These are phyloP conservation scores for Embiotoca jacksoni DNA, from an alignment of 2,113 vertebrate species.

Conservation along the genomic window DNA sequence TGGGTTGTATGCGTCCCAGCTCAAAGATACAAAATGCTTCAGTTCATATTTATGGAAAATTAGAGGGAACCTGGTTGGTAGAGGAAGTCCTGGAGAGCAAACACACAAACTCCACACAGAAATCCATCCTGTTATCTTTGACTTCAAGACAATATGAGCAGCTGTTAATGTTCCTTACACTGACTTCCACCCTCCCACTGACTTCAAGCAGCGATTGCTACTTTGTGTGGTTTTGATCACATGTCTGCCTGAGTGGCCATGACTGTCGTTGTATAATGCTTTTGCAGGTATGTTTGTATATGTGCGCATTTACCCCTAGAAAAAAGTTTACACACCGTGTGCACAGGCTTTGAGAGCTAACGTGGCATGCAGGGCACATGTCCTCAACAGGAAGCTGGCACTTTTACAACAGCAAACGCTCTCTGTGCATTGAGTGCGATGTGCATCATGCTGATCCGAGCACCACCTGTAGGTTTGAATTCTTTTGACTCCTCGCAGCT, in stretches of 20 bases:
- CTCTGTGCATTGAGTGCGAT: conserved; percentile 8
- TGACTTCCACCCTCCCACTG: conserved; percentile 36
- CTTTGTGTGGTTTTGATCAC: conserved; percentile 49
- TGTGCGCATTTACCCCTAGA: conserved; percentile 51
- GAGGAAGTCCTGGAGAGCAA: conserved; percentile 36
- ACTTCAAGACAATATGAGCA: conserved; percentile 49
- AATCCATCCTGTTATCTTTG: conserved; percentile 50
- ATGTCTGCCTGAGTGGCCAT: conserved; percentile 50
- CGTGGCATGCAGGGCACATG: conserved; percentile 56
- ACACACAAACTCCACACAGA: conserved; percentile 34
- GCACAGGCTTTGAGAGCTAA: conserved; percentile 70
- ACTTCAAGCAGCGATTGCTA: conserved; percentile 51
- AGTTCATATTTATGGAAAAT: conserved; percentile 39
- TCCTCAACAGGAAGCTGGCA: conserved; percentile 60
- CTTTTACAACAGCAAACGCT: conserved; percentile 51
- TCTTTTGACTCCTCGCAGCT: conserved; percentile 43
- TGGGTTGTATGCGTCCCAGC: conserved; percentile 1
- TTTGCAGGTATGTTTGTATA: conserved; percentile 60
- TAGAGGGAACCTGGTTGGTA: conserved; percentile 10
- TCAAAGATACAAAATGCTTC: conserved; percentile 34
- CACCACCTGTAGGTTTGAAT: conserved; percentile 27
- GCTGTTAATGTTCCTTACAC: conserved; percentile 57
- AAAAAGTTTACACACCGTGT: conserved; percentile 54
- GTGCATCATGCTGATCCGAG: conserved; percentile 27
- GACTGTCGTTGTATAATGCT: conserved; percentile 48